Evolutionary conservation across 2,113 vertebrate species (phyloP), one percentile per base, ranked within the genome.

Genomic region (Noturus placidus): DNA sequence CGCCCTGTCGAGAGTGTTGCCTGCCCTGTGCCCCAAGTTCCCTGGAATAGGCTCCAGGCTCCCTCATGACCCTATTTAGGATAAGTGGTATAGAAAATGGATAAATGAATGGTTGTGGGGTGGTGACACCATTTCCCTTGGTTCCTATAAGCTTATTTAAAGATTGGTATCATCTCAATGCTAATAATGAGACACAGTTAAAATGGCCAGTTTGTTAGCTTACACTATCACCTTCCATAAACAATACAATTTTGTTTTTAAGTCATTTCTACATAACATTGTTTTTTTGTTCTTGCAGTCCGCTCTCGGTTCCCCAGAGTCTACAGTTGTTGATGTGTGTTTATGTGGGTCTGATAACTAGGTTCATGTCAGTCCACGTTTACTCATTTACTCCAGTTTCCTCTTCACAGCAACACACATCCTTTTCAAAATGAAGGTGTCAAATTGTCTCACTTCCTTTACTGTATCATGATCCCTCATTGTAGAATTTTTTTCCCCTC

Each of bases 341-440:
- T n/a, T 63, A 63, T n/a, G 65, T 67, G 56, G 15, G 10, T 59
- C 19, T 65, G 57, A 82, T 63, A 82, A 42, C 20, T 4, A 52
- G 52, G 82, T 82, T 89, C 61, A 88, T 54, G 14, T 52, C 46
- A 56, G 80, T 83, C 33, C 70, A 83, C 59, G 8, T 15, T 56
- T 52, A 77, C 84, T 76, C 17, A 63, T 11, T 9, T 27, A 42
- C 52, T 42, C 72, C 70, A 33, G 57, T 81, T 61, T 74, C 88
- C 85, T 86, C 57, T 57, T 86, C 78, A 88, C 4, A 86, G 67
- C 15, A 85, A 35, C 83, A 50, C 38, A 86, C 22, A 65, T 83
- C 25, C 25, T 63, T 63, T 86, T 82, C 69, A 56, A 86, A 74
- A 81, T 76, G 78, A 67, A 54, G 30, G 2, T 30, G 11, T 65